phyloP scores from a whole-genome alignment of 2,888 invertebrate genomes.

The Elgonia sp. region DNA sequence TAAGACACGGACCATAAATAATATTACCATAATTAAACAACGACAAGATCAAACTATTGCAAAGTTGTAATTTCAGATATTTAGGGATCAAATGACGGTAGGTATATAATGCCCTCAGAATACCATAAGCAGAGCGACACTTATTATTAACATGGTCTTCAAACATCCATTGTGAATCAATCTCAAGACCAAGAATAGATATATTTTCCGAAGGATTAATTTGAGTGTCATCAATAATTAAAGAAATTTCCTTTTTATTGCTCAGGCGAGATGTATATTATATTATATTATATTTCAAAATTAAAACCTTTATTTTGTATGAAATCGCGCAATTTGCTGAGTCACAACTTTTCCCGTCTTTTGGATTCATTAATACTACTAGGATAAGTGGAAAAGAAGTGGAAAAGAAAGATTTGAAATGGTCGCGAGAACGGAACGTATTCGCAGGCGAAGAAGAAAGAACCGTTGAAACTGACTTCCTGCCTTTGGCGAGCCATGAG shows the following conservation, averaged over 20 bases:
- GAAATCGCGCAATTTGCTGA: background rate
- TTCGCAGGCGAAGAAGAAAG: slow-evolving; percentile 72
- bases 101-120: background rate
- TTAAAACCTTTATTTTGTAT: slow-evolving; percentile 14
- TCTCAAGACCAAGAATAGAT: background rate
- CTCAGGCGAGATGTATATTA: no score
- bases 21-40: no score
- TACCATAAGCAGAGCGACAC: background rate
- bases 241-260: background rate
- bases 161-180: background rate
- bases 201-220: background rate
- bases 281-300: no score
- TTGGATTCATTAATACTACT: slow-evolving; percentile 34
- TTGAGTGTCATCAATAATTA: background rate
- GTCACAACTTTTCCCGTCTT: slow-evolving; percentile 16
- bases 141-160: background rate
- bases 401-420: slow-evolving; percentile 64
- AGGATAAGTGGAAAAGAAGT: slow-evolving; percentile 38
- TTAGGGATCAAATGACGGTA: no score
- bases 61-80: no score
- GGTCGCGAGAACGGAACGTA: slow-evolving; percentile 75
- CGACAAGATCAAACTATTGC: no score
- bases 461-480: slow-evolving; percentile 76
- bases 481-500: slow-evolving; percentile 75
- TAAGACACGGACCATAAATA: no score